phyloP scores from a whole-genome alignment of 2,797 vertebrate genomes.

The Anguilla obscura region DNA sequence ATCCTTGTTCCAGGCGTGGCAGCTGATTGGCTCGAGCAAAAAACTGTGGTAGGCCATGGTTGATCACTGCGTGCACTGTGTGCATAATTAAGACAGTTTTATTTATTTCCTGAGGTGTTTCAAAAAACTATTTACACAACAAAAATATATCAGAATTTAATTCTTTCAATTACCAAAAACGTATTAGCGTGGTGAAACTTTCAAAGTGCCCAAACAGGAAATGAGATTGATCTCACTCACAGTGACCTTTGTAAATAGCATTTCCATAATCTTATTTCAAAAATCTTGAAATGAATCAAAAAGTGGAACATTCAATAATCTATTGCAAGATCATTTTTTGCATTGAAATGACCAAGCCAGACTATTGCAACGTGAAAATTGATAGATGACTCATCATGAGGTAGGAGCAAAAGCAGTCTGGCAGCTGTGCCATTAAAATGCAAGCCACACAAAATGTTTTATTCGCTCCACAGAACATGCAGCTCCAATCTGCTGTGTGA shows the following conservation, averaged over 20 bases:
- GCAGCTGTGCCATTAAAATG: not conserved
- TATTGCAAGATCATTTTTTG: not conserved
- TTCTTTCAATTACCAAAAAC: not conserved
- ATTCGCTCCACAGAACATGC: not conserved
- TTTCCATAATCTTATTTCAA: not conserved
- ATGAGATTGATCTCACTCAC: not conserved
- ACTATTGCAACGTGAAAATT: constrained; percentile 54
- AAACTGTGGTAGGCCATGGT: constrained; percentile 95
- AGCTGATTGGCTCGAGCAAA: constrained; percentile 96
- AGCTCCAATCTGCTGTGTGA: not conserved
- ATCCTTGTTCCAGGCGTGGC: constrained; percentile 98
- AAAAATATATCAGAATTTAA: not conserved
- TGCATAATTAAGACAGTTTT: not conserved
- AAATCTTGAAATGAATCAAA: not conserved
- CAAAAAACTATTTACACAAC: not conserved
- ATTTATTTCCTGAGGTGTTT: not conserved
- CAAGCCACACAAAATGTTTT: not conserved
- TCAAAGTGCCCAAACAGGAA: not conserved
- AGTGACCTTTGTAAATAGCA: not conserved
- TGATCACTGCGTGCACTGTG: constrained; percentile 46
- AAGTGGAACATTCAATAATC: not conserved
- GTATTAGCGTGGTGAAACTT: not conserved
- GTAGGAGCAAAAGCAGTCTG: not conserved
- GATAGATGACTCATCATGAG: not conserved
- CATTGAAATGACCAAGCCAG: constrained; percentile 54